phyloP scores from a whole-genome alignment of 53 echinoderm and acorn worm species.

The Paelopatides confundens region DNA sequence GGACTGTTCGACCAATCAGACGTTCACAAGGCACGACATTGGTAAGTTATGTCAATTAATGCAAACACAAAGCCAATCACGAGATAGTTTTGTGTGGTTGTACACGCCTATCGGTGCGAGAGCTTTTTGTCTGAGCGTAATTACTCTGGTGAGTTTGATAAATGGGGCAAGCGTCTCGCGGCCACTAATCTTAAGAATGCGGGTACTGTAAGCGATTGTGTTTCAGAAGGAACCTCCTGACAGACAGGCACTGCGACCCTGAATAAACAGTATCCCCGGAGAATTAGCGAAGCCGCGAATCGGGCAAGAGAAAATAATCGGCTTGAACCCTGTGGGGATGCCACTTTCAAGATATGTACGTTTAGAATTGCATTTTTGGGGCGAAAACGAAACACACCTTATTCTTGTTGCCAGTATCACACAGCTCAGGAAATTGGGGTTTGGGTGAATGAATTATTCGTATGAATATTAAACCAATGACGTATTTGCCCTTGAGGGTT shows the following conservation, averaged over 20 bases:
- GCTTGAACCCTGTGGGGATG: constrained; percentile 43
- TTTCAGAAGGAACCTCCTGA: constrained; percentile 87
- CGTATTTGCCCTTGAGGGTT: constrained; percentile 13
- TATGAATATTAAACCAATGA: constrained; percentile 43
- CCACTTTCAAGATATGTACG: constrained; percentile 35
- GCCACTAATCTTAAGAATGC: constrained; percentile 98
- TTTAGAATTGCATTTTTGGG: constrained; percentile 48
- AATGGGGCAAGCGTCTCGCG: constrained; percentile 86
- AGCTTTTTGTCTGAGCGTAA: constrained; percentile 46
- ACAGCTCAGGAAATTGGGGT: neutral
- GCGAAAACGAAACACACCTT: constrained; percentile 49
- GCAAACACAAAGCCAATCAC: constrained; percentile 70
- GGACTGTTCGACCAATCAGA: constrained; percentile 39
- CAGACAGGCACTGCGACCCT: constrained; percentile 59
- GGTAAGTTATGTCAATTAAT: constrained; percentile 68
- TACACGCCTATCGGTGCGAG: constrained; percentile 63
- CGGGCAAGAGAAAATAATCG: constrained; percentile 55
- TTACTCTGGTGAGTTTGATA: constrained; percentile 62
- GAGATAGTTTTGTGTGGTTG: constrained; percentile 28
- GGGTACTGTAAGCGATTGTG: constrained; percentile 89
- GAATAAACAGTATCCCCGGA: constrained; percentile 57
- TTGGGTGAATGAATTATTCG: constrained; percentile 5
- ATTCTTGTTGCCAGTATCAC: constrained; percentile 11
- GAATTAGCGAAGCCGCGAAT: constrained; percentile 56
- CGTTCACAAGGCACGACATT: constrained; percentile 22